Evolutionary conservation across 2,888 invertebrate genomes (phyloP), one percentile per base, ranked within the genome.

Genomic region (Pteria penguin): DNA sequence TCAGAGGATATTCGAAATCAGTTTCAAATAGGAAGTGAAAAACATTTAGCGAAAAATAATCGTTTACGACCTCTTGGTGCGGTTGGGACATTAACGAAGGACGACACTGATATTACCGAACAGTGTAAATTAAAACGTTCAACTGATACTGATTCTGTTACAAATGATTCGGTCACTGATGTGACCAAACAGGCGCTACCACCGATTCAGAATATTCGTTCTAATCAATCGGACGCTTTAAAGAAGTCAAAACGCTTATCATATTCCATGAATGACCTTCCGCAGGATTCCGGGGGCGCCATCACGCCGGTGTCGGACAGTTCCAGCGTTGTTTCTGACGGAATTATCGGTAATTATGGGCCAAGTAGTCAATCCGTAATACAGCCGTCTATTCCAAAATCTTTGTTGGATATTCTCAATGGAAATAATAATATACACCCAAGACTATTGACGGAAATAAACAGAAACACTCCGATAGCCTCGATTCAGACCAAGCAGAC

Each of bases 201-300:
- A 2, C 32, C 22, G 24, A 29, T 68, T 22, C 66, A 27, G 11
- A 29, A 29, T n/a, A 18, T 66, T 29, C 52, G 52, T 29, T 22
- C 55, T 4, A 55, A 55, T 4, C 22, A 55, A 22, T 24, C 24
- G 14, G 31, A 68, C 11, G 32, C 55, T 29, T 33, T 57, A 27
- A 58, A 33, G 14, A 54, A 68, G 24, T 57, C 57, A 4, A 72
- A 65, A 36, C 68, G 62, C 26, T 63, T 72, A 3, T 72, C 72
- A 1, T 72, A 69, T 57, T 76, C 76, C 45, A 63, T 69, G 58
- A 72, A 76, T 45, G 76, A 76, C 58, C 32, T 76, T 27, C 31
- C 52, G 1, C 24, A 55, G 14, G 45, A 67, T 14, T 26, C 36
- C 18, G 52, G 52, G 11, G 52, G 54, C 8, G 24, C 68, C 32